Evolutionary conservation across 2,113 vertebrate species (phyloP).

Genomic region (Phycodurus eques): DNA sequence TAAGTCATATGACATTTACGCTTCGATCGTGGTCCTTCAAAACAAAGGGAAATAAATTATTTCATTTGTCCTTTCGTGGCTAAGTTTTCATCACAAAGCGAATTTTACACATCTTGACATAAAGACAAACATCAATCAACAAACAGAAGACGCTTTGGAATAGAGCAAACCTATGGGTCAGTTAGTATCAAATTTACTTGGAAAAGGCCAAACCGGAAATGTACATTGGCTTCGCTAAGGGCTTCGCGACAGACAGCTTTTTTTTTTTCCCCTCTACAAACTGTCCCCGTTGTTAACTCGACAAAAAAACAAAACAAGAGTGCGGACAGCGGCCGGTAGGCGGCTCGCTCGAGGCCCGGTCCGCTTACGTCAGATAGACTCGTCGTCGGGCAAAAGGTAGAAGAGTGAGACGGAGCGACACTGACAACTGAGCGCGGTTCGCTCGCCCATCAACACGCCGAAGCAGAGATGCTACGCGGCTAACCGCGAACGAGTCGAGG

Average conservation of each 20-base stretch:
- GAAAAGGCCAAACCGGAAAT: slow-evolving; percentile 31
- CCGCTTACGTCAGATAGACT: slow-evolving; percentile 46
- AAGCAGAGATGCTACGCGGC: slow-evolving; percentile 30
- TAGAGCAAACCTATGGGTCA: background rate
- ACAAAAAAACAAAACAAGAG: slow-evolving; percentile 1
- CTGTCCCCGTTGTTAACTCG: background rate
- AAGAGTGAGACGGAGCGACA: slow-evolving; percentile 36
- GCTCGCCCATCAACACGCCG: slow-evolving; percentile 31
- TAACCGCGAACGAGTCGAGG: background rate
- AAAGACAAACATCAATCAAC: background rate
- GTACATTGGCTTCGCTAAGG: slow-evolving; percentile 25
- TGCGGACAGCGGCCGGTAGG: slow-evolving; percentile 1
- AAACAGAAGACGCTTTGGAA: background rate
- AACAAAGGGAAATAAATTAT: background rate
- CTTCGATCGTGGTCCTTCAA: background rate
- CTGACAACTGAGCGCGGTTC: background rate
- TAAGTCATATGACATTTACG: background rate
- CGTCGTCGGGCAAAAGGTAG: slow-evolving; percentile 54
- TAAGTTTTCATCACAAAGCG: background rate
- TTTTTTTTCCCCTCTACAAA: slow-evolving; percentile 2
- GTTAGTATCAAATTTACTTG: slow-evolving; percentile 21
- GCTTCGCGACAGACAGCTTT: slow-evolving; percentile 37
- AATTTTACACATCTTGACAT: too few relatives aligned
- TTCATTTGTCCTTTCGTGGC: background rate
- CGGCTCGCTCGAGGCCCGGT: background rate